Percentiles rank a stretch among this genome's conserved stretches.
These are phyloP conservation scores for Ailuropoda melanoleuca DNA, from an alignment of 2,113 vertebrate species.

Conservation along the genomic window DNA sequence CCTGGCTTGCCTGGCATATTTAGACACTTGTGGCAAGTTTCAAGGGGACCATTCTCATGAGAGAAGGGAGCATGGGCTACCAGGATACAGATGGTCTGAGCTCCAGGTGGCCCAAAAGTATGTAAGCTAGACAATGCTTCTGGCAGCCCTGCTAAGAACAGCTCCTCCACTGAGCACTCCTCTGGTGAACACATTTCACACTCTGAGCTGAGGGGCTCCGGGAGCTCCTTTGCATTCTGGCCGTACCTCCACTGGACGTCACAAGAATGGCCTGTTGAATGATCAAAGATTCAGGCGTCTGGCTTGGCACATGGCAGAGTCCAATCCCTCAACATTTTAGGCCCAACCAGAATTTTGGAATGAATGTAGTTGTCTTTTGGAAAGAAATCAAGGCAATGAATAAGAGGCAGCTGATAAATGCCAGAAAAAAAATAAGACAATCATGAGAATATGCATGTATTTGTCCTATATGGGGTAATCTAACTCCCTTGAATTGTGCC, in stretches of 20 bases:
- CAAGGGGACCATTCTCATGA: neutral
- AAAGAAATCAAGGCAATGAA: slow-evolving; percentile 53
- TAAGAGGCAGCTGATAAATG: slow-evolving; percentile 38
- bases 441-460: neutral
- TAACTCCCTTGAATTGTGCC: slow-evolving; percentile 31
- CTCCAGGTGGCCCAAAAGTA: neutral
- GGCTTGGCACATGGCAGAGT: neutral
- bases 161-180: neutral
- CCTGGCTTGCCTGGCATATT: neutral
- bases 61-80: neutral
- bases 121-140: neutral
- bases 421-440: neutral
- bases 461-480: neutral
- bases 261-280: neutral
- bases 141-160: neutral
- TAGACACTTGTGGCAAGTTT: neutral
- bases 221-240: neutral
- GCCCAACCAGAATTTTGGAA: slow-evolving; percentile 12
- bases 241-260: neutral
- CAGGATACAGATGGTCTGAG: neutral
- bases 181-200: neutral
- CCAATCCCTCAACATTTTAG: neutral
- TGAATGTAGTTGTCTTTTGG: slow-evolving; percentile 25
- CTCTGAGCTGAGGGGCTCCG: neutral
- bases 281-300: neutral